These are phyloP conservation scores for Aleadryas rufinucha DNA, from an alignment of 2,113 vertebrate genomes.

Conservation along the genomic window DNA sequence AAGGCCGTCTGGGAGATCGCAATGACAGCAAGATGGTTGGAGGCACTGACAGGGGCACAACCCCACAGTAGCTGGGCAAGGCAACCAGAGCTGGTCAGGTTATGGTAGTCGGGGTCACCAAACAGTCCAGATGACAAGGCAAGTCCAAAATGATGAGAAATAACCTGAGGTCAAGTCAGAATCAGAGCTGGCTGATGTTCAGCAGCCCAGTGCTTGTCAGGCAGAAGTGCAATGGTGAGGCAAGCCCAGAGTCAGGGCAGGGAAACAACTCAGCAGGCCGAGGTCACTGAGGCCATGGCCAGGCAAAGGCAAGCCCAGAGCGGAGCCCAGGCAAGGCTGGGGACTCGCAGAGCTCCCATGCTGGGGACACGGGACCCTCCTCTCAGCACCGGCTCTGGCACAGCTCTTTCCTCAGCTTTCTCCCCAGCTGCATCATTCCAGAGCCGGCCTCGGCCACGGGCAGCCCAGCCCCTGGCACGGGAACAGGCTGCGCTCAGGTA, in stretches of 20 bases:
- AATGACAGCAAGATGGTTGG: accelerated
- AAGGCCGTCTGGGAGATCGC: background rate
- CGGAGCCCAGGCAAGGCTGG: background rate
- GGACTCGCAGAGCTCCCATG: background rate
- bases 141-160: background rate
- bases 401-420: background rate
- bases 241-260: background rate
- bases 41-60: background rate
- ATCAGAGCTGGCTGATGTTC: background rate
- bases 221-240: accelerated
- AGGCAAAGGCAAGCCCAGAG: background rate
- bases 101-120: background rate
- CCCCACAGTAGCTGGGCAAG: background rate
- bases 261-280: background rate
- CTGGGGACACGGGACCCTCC: no score
- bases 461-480: background rate
- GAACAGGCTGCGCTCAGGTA: background rate
- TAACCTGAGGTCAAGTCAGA: background rate
- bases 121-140: no score
- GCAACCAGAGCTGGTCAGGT: background rate
- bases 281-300: background rate
- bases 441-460: background rate
- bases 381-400: background rate
- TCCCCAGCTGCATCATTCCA: background rate
- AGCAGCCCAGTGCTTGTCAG: background rate